Evolutionary conservation across 2,888 invertebrate genomes (phyloP), one percentile per base, ranked within the genome.

Genomic region (Brachylomia viminalis): DNA sequence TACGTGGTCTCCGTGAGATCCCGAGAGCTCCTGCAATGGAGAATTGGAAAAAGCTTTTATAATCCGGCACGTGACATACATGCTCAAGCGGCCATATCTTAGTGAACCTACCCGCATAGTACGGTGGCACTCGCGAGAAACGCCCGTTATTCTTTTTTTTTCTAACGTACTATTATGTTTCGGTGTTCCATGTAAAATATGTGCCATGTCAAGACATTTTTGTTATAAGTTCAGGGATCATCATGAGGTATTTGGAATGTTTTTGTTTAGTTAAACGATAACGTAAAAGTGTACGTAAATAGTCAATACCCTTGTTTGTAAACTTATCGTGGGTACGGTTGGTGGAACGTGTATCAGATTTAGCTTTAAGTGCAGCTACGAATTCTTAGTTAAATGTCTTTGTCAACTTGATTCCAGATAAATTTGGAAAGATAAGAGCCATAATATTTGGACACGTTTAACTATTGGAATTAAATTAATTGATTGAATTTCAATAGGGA

Each of bases 11-110:
- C 94, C 92, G 93, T 89, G 93, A 93, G 93, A 93, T 93, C 94
- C 92, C 93, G 90, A 90, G 94, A 92, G 93, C 94, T 94, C 91
- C 93, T 92, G 94, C 96, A 94, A 95, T 95, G 93, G 96, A 95
- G 96, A 96, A 96, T 96, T 96, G 96, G 96, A 96, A 96, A 96
- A 96, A 95, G 96, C 96, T 96, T 96, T 96, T 96, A 96, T 96
- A 96, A 96, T 96, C 96, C 95, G 91, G 93, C 90, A 94, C 96
- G 96, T 96, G 96, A 96, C 95, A 93, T 92, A 96, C 96, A 96
- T 96, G 95, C 92, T 89, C 92, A 94, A 95, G 91, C 91, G 91
- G 90, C 90, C 89, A 91, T 91, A 91, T 91, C 91, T 92, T 90
- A 91, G 67, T 84, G 85, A 89, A 91, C 91, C 87, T 90, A 90